These are phyloP conservation scores for Drosophila erecta DNA, from an alignment of 1,140 invertebrate species.

Conservation along the genomic window DNA sequence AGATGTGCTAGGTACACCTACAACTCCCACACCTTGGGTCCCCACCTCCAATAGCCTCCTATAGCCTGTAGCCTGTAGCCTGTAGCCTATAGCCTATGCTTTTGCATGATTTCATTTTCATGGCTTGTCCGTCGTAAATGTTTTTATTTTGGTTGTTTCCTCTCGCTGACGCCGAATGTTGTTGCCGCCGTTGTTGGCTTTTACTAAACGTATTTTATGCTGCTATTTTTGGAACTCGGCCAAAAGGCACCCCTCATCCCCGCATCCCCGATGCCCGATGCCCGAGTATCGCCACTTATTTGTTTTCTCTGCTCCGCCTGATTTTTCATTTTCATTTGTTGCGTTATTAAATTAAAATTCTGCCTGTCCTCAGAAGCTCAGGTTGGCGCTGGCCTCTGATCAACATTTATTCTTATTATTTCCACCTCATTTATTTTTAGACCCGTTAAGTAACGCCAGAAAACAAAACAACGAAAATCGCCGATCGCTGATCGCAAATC, in stretches of 20 bases:
- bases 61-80: constrained; percentile 10
- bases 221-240: constrained; percentile 67
- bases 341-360: constrained; percentile 69
- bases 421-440: constrained; percentile 70
- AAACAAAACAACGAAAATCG: constrained; percentile 18
- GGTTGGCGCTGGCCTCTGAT: constrained; percentile 49
- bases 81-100: constrained; percentile 5
- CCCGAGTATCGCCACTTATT: background rate
- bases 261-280: background rate
- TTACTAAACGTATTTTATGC: constrained; percentile 54
- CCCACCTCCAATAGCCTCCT: constrained; percentile 1
- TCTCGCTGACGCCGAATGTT: constrained; percentile 18
- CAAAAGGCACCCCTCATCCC: constrained; percentile 8
- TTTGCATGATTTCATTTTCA: constrained; percentile 73
- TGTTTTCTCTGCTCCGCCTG: constrained; percentile 20
- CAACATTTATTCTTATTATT: constrained; percentile 58
- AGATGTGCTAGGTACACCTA: constrained; percentile 17
- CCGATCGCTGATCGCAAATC: constrained; percentile 8
- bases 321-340: constrained; percentile 58
- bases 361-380: constrained; percentile 55
- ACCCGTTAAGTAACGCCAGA: constrained; percentile 57
- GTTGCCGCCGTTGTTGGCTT: constrained; percentile 27
- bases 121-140: constrained; percentile 59
- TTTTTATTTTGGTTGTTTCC: constrained; percentile 61
- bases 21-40: constrained; percentile 39